Conservation (phyloP, 1,140 invertebrate species). For the Dolichoris vasculosae region DNA sequence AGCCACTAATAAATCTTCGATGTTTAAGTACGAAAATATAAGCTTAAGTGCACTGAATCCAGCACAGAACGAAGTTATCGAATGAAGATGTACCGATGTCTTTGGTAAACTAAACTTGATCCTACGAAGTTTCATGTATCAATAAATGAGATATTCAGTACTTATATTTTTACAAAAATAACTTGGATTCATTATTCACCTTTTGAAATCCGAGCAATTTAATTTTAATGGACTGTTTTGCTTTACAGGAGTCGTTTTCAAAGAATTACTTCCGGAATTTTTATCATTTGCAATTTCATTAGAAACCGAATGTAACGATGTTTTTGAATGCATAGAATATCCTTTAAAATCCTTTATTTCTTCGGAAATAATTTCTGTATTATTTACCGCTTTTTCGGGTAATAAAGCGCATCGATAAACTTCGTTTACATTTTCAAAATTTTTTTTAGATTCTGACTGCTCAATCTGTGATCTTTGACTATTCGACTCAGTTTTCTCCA, state of each 20-base stretch:
- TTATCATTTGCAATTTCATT: background rate
- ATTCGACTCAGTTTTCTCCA: background rate
- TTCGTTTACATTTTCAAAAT: background rate
- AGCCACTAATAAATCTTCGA: slow-evolving; percentile 82
- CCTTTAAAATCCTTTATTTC: background rate
- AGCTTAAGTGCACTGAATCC: slow-evolving; percentile 79
- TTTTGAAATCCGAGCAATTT: background rate
- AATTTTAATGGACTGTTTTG: background rate
- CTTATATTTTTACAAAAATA: background rate
- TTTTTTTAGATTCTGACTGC: background rate
- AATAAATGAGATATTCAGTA: background rate
- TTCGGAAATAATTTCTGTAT: background rate
- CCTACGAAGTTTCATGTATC: background rate
- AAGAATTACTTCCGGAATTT: no score
- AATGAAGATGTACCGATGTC: slow-evolving; percentile 66
- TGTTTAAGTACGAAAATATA: slow-evolving; percentile 86
- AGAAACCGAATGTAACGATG: background rate
- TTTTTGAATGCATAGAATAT: background rate
- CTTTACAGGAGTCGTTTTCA: no score
- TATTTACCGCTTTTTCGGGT: background rate
- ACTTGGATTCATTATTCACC: background rate
- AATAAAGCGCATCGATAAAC: background rate
- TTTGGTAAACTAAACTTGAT: slow-evolving; percentile 49
- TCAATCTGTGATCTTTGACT: background rate
- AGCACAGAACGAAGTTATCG: slow-evolving; percentile 77